Evolutionary conservation across 2,113 vertebrate genomes (phyloP), one percentile per base, ranked within the genome.

Genomic region (Gobiocypris rarus): DNA sequence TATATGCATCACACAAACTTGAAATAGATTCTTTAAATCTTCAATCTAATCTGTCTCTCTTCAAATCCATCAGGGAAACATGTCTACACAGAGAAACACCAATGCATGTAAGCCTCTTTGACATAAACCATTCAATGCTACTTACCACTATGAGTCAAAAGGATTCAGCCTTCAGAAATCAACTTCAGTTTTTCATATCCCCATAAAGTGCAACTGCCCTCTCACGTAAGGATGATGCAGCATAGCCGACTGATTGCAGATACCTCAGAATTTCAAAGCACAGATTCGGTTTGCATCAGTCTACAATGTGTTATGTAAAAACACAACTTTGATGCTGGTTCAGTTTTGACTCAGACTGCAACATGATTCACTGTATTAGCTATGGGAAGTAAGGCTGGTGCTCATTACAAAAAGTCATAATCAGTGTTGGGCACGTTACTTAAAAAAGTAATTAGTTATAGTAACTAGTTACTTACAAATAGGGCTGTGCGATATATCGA

Each of bases 261-360:
- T n/a, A 26, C 13, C 75, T 19, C 52, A 9, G 43, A 43, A 19
- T 79, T 70, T 34, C 83, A 78, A 48, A 48, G 26, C n/a, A 70
- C 26, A 28, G 61, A 67, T 26, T 48, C 26, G 41, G 75, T 78
- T 78, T 84, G 63, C 83, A 78, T 84, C 83, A 84, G 83, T 79
- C 13, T 31, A 77, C 6, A 59, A 69, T 17, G 31, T 28, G 24
- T 76, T 48, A 84, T 31, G 52, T 71, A 34, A 69, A 75, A 71
- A 4, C 17, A 58, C 19, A 59, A 22, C 24, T 24, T 45, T 15
- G 65, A 4, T 63, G 26, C 6, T 50, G 26, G 3, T 31, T 65
- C 78, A 80, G 26, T 8, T 50, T 31, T 31, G 41, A 43, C 17
- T 78, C 56, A 58, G 52, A 28, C 52, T 4, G 50, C 26, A 56